A percentile compares a stretch with the other conserved stretches of the same genome.
These are phyloP conservation scores for Hippocampus mohnikei DNA, from an alignment of 2,113 vertebrate genomes.

Conservation along the genomic window DNA sequence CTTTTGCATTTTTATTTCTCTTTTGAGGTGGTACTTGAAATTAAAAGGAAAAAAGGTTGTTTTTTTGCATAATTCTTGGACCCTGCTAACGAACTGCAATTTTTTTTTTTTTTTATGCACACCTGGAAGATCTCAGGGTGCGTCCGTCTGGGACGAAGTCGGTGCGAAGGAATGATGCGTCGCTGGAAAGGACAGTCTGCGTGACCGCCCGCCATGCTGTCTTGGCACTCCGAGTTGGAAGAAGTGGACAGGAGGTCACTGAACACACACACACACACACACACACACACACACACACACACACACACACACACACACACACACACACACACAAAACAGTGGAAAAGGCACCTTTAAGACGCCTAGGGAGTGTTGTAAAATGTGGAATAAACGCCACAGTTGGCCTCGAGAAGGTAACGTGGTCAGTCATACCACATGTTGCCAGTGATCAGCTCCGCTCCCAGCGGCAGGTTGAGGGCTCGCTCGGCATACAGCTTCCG, in stretches of 20 bases:
- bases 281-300: no score
- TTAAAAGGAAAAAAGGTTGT: background rate
- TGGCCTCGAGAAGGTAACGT: no score
- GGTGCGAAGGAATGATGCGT: slow-evolving; percentile 82
- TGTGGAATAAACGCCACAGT: no score
- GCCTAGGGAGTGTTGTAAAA: no score
- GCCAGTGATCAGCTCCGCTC: slow-evolving; percentile 77
- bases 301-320: no score
- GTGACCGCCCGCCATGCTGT: slow-evolving; percentile 75
- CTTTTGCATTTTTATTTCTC: no score
- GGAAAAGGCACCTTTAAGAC: no score
- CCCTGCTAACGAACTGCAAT: background rate
- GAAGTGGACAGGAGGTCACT: slow-evolving; percentile 88
- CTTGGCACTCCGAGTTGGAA: slow-evolving; percentile 88
- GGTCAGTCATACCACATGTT: slow-evolving; percentile 72
- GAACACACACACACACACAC: slow-evolving; percentile 32
- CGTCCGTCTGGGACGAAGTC: slow-evolving; percentile 80
- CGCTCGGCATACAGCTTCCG: slow-evolving; percentile 78
- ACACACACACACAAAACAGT: no score
- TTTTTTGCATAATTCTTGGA: no score
- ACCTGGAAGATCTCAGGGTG: slow-evolving; percentile 88
- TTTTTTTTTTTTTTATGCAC: background rate
- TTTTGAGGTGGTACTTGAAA: no score
- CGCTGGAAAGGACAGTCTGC: slow-evolving; percentile 81
- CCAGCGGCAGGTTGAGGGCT: slow-evolving; percentile 76